phyloP scores from a whole-genome alignment of 2,113 vertebrate genomes.

The Limanda limanda region DNA sequence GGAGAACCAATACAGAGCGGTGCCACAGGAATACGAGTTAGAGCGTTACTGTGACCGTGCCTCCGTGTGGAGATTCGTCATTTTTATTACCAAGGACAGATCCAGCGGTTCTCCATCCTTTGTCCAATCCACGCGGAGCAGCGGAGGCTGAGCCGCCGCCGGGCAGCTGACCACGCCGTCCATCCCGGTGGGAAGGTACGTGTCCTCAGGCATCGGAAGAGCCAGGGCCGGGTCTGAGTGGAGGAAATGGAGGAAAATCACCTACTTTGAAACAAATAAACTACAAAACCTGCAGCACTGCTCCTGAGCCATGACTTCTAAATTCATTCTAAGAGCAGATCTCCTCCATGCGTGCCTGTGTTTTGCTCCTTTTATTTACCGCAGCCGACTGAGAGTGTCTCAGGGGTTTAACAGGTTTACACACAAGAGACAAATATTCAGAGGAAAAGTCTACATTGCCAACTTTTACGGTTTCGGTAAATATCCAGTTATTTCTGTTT shows the following conservation, averaged over 20 bases:
- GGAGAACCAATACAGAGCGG: too few species aligned
- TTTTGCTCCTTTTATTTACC: too few species aligned
- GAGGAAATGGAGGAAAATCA: neutral
- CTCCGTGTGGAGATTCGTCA: neutral
- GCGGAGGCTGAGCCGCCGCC: conserved; percentile 84
- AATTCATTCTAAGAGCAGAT: too few species aligned
- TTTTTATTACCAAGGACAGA: conserved; percentile 85
- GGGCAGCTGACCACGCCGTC: conserved; percentile 87
- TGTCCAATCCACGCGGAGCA: conserved; percentile 90
- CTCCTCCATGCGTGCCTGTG: too few species aligned
- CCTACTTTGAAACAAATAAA: neutral
- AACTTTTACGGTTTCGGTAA: too few species aligned
- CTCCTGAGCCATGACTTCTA: neutral
- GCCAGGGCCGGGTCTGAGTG: conserved; percentile 88
- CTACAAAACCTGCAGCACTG: neutral
- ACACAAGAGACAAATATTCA: neutral
- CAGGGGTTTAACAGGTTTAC: too few species aligned
- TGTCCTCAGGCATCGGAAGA: conserved; percentile 85
- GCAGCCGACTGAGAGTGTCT: too few species aligned
- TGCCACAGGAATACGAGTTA: neutral
- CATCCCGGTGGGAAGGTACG: conserved; percentile 90
- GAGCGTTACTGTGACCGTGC: neutral
- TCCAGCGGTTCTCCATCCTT: conserved; percentile 88
- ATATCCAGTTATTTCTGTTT: too few species aligned
- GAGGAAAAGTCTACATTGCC: neutral